These are phyloP conservation scores for Orthosia cruda DNA, from an alignment of 2,888 invertebrate species.

Conservation along the genomic window DNA sequence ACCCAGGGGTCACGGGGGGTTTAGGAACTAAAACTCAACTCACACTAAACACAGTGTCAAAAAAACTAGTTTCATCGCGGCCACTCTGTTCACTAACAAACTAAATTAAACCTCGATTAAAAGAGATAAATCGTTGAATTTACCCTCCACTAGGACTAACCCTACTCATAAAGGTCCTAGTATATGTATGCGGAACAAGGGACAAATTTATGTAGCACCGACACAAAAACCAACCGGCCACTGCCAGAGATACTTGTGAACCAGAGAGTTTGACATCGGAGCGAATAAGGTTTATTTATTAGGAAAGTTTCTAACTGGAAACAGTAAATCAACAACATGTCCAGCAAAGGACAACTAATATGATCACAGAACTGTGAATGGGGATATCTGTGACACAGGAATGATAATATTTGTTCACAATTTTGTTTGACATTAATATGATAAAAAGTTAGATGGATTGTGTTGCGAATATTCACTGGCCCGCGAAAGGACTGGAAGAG, in stretches of 20 bases:
- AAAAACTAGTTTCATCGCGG: conserved; percentile 48
- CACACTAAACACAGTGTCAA: conserved; percentile 24
- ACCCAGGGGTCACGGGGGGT: too few species aligned
- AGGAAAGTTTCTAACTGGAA: conserved; percentile 87
- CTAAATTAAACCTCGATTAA: conserved; percentile 87
- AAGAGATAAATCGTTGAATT: conserved; percentile 87
- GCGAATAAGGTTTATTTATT: conserved; percentile 90
- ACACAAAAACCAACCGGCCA: conserved; percentile 86
- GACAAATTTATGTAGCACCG: conserved; percentile 86
- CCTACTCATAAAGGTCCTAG: conserved; percentile 88
- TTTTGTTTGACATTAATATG: conserved; percentile 74
- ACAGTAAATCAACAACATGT: conserved; percentile 88
- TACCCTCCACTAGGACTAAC: conserved; percentile 81
- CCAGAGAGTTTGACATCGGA: conserved; percentile 88
- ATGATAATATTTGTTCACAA: conserved; percentile 75
- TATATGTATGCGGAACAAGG: conserved; percentile 84
- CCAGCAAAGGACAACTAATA: conserved; percentile 73
- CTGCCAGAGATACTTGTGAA: conserved; percentile 85
- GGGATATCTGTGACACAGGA: conserved; percentile 70
- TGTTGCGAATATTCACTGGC: conserved; percentile 69
- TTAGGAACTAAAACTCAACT: not conserved
- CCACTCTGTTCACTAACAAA: conserved; percentile 72
- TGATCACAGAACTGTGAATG: conserved; percentile 70
- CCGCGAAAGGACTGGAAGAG: conserved; percentile 63
- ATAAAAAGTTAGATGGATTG: conserved; percentile 71